phyloP scores from a whole-genome alignment of 1,140 invertebrate genomes.

The Diachasmimorpha longicaudata region DNA sequence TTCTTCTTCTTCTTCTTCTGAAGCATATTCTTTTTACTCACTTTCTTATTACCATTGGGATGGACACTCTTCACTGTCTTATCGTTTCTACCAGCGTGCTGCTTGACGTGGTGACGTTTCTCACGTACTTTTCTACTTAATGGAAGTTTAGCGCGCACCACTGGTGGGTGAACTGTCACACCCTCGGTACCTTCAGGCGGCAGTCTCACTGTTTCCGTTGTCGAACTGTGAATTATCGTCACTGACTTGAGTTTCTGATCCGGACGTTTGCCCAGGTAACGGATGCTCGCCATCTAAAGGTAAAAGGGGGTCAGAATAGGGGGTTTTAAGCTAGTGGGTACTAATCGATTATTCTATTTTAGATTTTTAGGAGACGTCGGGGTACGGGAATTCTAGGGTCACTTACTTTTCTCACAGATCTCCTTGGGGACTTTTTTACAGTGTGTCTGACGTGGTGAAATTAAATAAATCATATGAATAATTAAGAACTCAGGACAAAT shows the following conservation, averaged over 20 bases:
- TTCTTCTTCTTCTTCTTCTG: slow-evolving; percentile 51
- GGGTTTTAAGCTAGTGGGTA: not conserved
- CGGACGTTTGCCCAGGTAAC: slow-evolving; percentile 76
- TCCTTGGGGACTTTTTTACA: slow-evolving; percentile 40
- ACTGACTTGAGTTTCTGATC: slow-evolving; percentile 81
- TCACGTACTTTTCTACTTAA: slow-evolving; percentile 67
- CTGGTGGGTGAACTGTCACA: slow-evolving; percentile 65
- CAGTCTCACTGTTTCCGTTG: slow-evolving; percentile 81
- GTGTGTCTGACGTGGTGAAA: slow-evolving; percentile 36
- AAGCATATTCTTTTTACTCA: not conserved
- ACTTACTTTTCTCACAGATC: slow-evolving; percentile 50
- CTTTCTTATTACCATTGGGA: not conserved
- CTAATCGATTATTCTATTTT: not conserved
- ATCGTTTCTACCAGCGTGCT: slow-evolving; percentile 35
- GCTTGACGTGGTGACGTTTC: slow-evolving; percentile 56
- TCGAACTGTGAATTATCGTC: slow-evolving; percentile 85
- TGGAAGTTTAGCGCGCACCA: slow-evolving; percentile 66
- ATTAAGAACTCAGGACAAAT: not conserved
- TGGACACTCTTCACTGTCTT: slow-evolving; percentile 6
- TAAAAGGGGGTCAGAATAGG: not conserved
- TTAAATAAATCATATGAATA: not conserved
- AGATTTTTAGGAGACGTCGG: not conserved
- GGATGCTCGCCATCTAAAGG: slow-evolving; percentile 76
- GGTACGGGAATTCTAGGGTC: not conserved
- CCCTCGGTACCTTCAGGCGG: slow-evolving; percentile 76